phyloP scores from a whole-genome alignment of 2,797 vertebrate genomes.

The Champsocephalus esox region DNA sequence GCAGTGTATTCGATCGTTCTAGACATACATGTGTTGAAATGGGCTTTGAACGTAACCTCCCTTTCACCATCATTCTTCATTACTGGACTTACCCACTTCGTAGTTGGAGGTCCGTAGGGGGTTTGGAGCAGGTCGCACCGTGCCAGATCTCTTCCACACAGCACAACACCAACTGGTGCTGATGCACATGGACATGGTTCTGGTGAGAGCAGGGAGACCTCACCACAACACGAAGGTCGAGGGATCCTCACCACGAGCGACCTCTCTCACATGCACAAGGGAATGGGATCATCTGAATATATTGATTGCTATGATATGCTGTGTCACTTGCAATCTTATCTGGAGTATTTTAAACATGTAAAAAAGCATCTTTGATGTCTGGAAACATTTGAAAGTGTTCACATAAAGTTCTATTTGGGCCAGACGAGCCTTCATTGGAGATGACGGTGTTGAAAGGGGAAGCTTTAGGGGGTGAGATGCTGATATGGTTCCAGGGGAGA shows the following conservation, averaged over 20 bases:
- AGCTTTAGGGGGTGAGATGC: too few relatives aligned
- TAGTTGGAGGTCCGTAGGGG: too few relatives aligned
- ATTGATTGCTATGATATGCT: not conserved
- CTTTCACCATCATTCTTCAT: too few relatives aligned
- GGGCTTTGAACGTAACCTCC: not conserved
- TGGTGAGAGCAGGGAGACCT: not conserved
- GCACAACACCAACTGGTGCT: too few relatives aligned
- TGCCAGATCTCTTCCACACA: not conserved
- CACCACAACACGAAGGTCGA: not conserved
- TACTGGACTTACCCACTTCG: too few relatives aligned
- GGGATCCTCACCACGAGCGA: not conserved
- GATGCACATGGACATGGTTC: not conserved
- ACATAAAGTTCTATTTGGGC: too few relatives aligned
- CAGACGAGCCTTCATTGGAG: too few relatives aligned
- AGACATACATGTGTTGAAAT: constrained; percentile 3
- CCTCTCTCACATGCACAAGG: not conserved
- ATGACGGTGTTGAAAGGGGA: too few relatives aligned
- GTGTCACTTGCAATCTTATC: not conserved
- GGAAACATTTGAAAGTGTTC: too few relatives aligned
- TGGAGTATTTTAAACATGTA: not conserved
- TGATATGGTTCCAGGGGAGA: too few relatives aligned
- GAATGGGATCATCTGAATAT: not conserved
- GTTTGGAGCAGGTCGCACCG: not conserved
- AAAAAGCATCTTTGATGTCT: too few relatives aligned
- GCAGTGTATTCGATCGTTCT: not conserved